A percentile compares a stretch with the other conserved stretches of the same genome.
These are phyloP conservation scores for Canis aureus DNA, from an alignment of 2,113 vertebrate genomes.

Conservation along the genomic window DNA sequence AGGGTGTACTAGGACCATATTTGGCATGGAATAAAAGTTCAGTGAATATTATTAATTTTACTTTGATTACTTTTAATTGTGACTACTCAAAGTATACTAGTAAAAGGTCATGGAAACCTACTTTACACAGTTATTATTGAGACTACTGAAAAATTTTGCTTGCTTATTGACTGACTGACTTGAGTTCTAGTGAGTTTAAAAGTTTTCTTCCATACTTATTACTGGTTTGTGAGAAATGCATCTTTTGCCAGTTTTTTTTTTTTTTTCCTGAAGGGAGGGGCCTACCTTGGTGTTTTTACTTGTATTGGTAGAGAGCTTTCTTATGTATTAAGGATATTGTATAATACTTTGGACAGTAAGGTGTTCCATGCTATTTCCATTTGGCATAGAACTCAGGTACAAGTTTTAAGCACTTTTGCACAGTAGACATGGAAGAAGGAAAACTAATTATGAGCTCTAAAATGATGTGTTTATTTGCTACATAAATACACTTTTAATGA, in stretches of 20 bases:
- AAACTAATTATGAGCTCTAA: constrained; percentile 12
- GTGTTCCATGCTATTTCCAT: background rate
- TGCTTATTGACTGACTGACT: background rate
- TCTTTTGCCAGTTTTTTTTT: background rate
- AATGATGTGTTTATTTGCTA: constrained; percentile 56
- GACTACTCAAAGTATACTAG: background rate
- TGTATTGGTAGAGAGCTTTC: background rate
- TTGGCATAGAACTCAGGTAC: background rate
- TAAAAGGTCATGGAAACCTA: background rate
- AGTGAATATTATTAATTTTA: background rate
- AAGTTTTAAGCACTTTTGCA: background rate
- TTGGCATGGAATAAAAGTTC: background rate
- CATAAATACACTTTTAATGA: constrained; percentile 31
- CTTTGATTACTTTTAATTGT: background rate
- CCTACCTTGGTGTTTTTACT: background rate
- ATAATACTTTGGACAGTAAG: background rate
- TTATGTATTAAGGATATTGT: background rate
- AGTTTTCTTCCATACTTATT: background rate
- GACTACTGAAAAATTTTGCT: background rate
- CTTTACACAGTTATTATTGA: background rate
- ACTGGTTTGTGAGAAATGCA: background rate
- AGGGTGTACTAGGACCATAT: background rate
- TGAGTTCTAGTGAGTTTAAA: background rate
- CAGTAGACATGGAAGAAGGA: background rate
- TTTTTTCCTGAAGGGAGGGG: background rate